These are phyloP conservation scores for Plagiodera versicolora DNA, from an alignment of 2,888 invertebrate species.

Conservation along the genomic window DNA sequence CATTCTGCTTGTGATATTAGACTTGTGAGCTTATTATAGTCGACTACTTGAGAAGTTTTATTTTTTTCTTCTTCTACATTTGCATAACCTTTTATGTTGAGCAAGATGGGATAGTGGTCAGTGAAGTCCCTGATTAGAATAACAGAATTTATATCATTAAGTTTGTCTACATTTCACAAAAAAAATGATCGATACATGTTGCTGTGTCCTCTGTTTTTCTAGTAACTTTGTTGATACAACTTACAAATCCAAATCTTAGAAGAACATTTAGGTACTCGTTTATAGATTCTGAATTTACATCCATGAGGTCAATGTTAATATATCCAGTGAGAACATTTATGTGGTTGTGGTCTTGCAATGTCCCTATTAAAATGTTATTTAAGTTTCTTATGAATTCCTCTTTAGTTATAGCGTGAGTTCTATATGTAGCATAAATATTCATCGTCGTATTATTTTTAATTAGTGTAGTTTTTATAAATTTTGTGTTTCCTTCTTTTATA, in stretches of 20 bases:
- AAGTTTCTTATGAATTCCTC: neutral
- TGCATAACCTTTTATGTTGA: neutral
- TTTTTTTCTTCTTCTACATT: neutral
- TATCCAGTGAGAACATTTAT: neutral
- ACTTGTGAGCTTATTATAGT: neutral
- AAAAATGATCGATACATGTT: conserved; percentile 10
- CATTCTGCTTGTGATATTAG: neutral
- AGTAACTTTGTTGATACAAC: conserved; percentile 16
- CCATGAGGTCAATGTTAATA: neutral
- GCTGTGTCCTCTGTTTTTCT: conserved; percentile 6
- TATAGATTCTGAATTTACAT: too few relatives aligned
- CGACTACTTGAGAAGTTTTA: neutral
- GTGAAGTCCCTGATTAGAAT: neutral
- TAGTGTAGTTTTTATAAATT: neutral
- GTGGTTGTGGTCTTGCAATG: neutral
- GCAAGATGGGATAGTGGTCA: conserved; percentile 4
- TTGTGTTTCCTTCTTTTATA: neutral
- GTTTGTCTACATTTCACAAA: conserved; percentile 2
- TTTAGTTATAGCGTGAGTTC: conserved; percentile 3
- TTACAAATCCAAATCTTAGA: too few relatives aligned
- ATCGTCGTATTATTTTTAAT: neutral
- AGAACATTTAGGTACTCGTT: too few relatives aligned
- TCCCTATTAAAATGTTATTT: neutral
- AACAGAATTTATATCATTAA: neutral
- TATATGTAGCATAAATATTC: conserved; percentile 4